Percentiles rank a stretch among this genome's conserved stretches.
phyloP scores from a whole-genome alignment of 1,140 invertebrate species.

The Aethina tumida region DNA sequence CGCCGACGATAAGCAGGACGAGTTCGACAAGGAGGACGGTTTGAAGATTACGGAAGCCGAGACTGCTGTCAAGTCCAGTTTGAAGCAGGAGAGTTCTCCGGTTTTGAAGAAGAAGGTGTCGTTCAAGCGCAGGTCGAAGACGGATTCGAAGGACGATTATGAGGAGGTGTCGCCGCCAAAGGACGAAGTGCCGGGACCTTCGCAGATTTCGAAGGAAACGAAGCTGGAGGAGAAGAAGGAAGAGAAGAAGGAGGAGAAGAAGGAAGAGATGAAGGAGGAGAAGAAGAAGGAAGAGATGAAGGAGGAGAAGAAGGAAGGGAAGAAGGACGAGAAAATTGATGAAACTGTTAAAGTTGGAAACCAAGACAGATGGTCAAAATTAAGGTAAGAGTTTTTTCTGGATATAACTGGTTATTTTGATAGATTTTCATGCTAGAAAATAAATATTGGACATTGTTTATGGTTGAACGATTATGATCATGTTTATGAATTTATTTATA shows the following conservation, averaged over 20 bases:
- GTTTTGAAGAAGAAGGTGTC: conserved; percentile 37
- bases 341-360: conserved; percentile 29
- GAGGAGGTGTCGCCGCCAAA: conserved; percentile 37
- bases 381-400: no score
- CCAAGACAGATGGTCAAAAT: conserved; percentile 32
- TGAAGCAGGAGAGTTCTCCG: conserved; percentile 29
- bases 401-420: no score
- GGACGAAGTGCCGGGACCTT: conserved; percentile 37
- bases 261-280: conserved; percentile 5
- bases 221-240: conserved; percentile 20
- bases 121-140: conserved; percentile 32
- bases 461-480: no score
- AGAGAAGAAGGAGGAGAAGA: conserved; percentile 10
- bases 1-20: conserved; percentile 2
- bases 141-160: conserved; percentile 20
- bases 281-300: conserved; percentile 21
- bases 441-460: no score
- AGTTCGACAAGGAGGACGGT: conserved; percentile 11
- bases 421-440: neutral
- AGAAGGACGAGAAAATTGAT: conserved; percentile 27
- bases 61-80: conserved; percentile 10
- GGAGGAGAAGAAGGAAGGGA: conserved; percentile 24
- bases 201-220: no score
- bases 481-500: no score
- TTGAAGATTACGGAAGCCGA: conserved; percentile 23